Evolutionary conservation across 2,888 invertebrate genomes (phyloP).

Genomic region (Muscina levida): DNA sequence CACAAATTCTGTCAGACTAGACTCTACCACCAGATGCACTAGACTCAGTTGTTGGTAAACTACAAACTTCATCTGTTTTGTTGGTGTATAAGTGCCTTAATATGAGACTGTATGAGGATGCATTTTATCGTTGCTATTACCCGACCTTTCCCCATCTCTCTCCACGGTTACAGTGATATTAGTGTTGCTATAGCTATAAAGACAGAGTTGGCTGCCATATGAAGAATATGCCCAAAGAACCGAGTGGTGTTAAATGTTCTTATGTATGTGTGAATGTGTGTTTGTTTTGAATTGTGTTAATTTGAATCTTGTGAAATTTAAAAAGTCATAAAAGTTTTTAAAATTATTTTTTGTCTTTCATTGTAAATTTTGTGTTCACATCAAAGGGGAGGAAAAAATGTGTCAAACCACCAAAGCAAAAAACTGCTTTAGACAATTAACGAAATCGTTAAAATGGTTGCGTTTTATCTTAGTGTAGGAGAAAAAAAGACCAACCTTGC

Average conservation of each 20-base stretch:
- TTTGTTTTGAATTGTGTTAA: slow-evolving; percentile 44
- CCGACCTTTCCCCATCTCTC: no score
- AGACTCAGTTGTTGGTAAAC: no score
- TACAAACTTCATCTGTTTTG: no score
- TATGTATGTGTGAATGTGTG: not conserved
- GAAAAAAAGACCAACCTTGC: not conserved
- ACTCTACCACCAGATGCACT: no score
- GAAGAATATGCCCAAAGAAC: no score
- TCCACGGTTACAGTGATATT: no score
- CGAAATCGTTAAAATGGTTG: not conserved
- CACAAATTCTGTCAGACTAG: slow-evolving; percentile 9
- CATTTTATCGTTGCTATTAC: no score
- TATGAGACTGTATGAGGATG: no score
- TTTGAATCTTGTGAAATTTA: slow-evolving; percentile 43
- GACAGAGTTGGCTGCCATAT: no score
- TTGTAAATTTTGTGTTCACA: not conserved
- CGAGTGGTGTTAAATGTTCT: slow-evolving; percentile 20
- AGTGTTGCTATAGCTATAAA: not conserved
- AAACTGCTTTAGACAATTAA: slow-evolving; percentile 3
- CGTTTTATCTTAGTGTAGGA: not conserved
- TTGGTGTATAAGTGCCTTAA: no score
- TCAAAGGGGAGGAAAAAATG: slow-evolving; percentile 15
- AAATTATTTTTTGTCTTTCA: not conserved
- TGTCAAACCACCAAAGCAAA: not conserved
- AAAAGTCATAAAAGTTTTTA: slow-evolving; percentile 16